Evolutionary conservation across 2,888 invertebrate species (phyloP).

Genomic region (Gortyna flavago): DNA sequence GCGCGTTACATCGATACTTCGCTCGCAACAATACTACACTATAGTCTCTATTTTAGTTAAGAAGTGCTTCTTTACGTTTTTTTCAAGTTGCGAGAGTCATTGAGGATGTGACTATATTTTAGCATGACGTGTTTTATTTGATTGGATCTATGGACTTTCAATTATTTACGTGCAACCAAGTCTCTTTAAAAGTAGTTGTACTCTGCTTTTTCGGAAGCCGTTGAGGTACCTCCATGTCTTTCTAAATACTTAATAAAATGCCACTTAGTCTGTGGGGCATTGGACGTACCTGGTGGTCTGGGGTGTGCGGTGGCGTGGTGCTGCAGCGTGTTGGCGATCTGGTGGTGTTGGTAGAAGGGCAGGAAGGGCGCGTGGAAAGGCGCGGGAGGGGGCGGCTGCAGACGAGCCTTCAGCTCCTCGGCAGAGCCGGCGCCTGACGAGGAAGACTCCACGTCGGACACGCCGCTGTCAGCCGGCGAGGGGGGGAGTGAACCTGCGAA

Average conservation of each 20-base stretch:
- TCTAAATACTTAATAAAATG: background rate
- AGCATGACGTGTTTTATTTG: constrained; percentile 10
- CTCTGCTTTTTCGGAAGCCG: background rate
- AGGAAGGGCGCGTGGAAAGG: constrained; percentile 91
- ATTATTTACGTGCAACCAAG: background rate
- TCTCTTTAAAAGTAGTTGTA: background rate
- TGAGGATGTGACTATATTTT: constrained; percentile 31
- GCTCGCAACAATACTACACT: constrained; percentile 57
- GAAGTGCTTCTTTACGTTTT: constrained; percentile 50
- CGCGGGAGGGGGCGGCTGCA: constrained; percentile 92
- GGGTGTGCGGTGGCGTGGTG: constrained; percentile 88
- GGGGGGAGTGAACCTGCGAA: constrained; percentile 97
- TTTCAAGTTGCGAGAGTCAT: constrained; percentile 37
- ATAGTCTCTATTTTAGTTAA: constrained; percentile 69
- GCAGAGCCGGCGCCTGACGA: constrained; percentile 94
- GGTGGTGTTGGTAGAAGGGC: constrained; percentile 92
- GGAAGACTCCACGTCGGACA: constrained; percentile 98
- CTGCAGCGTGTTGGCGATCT: constrained; percentile 87
- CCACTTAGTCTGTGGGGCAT: too few relatives aligned
- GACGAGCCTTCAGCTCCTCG: constrained; percentile 96
- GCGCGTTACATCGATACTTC: constrained; percentile 38
- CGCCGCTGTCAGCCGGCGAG: constrained; percentile 99
- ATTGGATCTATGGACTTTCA: background rate
- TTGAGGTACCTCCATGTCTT: constrained; percentile 22
- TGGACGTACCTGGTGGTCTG: constrained; percentile 83